Conservation (phyloP, 2,797 vertebrate species). For the Mus caroli region DNA sequence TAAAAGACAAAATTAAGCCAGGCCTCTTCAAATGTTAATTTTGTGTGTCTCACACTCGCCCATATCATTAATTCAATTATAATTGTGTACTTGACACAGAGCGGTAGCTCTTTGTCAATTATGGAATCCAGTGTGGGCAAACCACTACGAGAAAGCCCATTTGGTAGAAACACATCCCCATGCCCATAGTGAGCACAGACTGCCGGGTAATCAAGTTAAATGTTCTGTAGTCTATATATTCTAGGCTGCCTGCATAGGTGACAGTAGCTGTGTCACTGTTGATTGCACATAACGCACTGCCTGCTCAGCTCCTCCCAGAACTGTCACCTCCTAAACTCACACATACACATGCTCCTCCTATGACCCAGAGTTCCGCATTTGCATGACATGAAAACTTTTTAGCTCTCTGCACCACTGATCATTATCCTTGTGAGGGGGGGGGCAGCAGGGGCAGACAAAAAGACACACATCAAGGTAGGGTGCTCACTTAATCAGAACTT, state of each 20-base stretch:
- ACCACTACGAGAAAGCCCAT: conserved; percentile 87
- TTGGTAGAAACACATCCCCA: conserved; percentile 85
- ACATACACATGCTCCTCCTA: conserved; percentile 80
- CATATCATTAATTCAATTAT: conserved; percentile 96
- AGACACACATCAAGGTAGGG: conserved; percentile 92
- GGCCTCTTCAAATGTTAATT: conserved; percentile 91
- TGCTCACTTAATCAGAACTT: conserved; percentile 96
- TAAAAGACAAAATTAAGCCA: conserved; percentile 90
- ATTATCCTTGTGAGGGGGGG: conserved; percentile 89
- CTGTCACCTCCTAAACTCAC: conserved; percentile 84
- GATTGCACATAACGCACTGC: conserved; percentile 93
- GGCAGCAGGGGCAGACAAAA: conserved; percentile 85
- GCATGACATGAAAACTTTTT: conserved; percentile 92
- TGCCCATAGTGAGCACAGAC: conserved; percentile 84
- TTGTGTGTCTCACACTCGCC: conserved; percentile 88
- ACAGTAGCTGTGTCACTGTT: conserved; percentile 93
- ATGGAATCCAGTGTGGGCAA: conserved; percentile 91
- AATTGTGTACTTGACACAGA: conserved; percentile 93
- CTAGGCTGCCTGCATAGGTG: conserved; percentile 90
- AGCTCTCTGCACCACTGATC: conserved; percentile 92
- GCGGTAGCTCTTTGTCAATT: conserved; percentile 91
- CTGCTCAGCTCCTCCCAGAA: conserved; percentile 85
- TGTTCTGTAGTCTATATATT: conserved; percentile 90
- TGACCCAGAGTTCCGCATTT: conserved; percentile 89
- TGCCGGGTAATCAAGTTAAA: conserved; percentile 89